phyloP scores from a whole-genome alignment of 2,113 vertebrate species.

The Microcebus lehilahytsara region DNA sequence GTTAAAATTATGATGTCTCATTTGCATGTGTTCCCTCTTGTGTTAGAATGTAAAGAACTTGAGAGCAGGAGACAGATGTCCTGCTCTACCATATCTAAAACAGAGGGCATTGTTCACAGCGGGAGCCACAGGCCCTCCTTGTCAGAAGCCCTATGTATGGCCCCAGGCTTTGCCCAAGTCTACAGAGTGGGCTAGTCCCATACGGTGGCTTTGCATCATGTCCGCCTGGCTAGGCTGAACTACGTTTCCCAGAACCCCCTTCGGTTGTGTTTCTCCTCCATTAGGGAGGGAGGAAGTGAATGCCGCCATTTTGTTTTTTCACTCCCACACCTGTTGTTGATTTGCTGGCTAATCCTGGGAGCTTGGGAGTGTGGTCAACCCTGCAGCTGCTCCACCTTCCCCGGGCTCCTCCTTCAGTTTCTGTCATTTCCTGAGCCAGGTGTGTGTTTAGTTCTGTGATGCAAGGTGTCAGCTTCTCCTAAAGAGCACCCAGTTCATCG shows the following conservation, averaged over 20 bases:
- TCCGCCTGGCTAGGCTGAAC: not conserved
- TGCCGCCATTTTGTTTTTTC: no score
- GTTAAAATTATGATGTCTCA: not conserved
- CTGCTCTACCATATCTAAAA: not conserved
- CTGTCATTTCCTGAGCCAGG: no score
- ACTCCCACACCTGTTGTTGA: no score
- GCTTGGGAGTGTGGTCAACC: no score
- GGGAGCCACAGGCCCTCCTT: not conserved
- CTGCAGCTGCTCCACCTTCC: no score
- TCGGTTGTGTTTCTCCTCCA: not conserved
- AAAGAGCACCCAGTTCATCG: no score
- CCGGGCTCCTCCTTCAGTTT: no score
- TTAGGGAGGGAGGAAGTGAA: no score
- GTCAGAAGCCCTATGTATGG: not conserved
- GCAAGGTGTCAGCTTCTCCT: no score
- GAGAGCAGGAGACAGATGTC: not conserved
- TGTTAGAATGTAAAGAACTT: not conserved
- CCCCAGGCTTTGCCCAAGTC: no score
- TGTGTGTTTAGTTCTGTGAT: no score
- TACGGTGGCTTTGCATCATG: not conserved
- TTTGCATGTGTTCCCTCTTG: not conserved
- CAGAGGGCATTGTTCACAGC: not conserved
- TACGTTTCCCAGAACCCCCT: not conserved
- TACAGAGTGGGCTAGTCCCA: not conserved
- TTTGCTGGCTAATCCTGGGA: no score